Conservation (phyloP, 2,113 vertebrate species). For the Dromaius novaehollandiae region DNA sequence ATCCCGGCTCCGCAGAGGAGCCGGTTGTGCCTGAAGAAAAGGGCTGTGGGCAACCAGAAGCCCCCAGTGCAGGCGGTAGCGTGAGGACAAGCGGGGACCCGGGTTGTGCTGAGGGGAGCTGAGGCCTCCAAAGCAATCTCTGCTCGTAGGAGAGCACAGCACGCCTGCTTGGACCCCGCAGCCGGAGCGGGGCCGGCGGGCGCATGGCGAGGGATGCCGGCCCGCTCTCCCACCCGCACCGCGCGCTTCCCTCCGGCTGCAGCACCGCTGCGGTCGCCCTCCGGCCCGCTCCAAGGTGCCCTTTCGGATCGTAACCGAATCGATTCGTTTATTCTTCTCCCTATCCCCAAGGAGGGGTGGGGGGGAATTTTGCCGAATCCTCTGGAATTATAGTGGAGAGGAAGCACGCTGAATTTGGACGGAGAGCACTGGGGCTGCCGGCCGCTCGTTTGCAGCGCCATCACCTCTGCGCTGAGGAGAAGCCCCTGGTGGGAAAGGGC, state of each 20-base stretch:
- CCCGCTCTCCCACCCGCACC: no score
- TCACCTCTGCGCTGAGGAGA: not conserved
- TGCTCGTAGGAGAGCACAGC: no score
- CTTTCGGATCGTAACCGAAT: not conserved
- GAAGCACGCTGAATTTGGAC: not conserved
- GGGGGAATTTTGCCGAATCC: constrained; percentile 7
- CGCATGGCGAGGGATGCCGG: no score
- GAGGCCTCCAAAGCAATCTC: not conserved
- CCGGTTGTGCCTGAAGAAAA: not conserved
- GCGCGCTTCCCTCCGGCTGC: not conserved
- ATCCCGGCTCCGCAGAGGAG: not conserved
- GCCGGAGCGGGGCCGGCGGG: no score
- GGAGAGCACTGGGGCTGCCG: not conserved
- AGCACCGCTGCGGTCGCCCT: no score
- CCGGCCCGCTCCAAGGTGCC: not conserved
- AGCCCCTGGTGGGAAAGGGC: constrained; percentile 15
- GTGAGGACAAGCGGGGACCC: not conserved
- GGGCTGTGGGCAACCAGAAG: not conserved
- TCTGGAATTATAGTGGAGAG: not conserved
- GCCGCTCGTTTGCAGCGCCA: not conserved
- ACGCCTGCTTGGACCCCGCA: no score
- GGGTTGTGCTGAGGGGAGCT: no score
- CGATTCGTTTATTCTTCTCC: not conserved
- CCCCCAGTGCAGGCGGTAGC: not conserved
- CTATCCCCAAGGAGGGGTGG: not conserved